Evolutionary conservation across 2,888 invertebrate genomes (phyloP), one percentile per base, ranked within the genome.

Genomic region (Himalopsyche kuldschensis): DNA sequence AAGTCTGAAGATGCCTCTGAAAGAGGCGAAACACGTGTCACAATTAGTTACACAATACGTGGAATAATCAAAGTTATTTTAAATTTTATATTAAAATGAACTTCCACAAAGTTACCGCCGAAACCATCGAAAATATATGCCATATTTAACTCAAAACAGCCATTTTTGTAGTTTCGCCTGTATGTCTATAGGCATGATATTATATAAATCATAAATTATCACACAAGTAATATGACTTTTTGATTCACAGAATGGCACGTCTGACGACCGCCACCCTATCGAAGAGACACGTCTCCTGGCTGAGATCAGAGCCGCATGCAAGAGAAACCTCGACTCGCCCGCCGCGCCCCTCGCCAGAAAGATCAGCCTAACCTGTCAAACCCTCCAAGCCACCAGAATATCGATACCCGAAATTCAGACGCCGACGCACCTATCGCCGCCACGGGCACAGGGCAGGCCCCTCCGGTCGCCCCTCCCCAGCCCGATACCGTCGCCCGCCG

Each of bases 341-440:
- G 82, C 78, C 4, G 79, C 86, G 3, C 85, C 85, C n/a, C 84
- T 84, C 3, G 80, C 85, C 78, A 90, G 95, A 87, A 95, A 95
- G 90, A 95, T 95, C 88, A 95, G 95, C 87, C 92, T 95, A 87
- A 95, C 95, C 10, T 95, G 95, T 89, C 94, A 94, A 89, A 92
- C 93, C 89, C 89, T 91, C 87, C 87, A 87, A 87, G 84, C 87
- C 11, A 32, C 78, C 17, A 27, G 35, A 11, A 47, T 78, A 20
- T 79, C 80, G 15, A 87, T 81, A 85, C 87, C 79, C 86, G 85
- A 84, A 75, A 86, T 82, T 86, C 86, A 82, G 87, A 88, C 83
- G 84, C 87, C 83, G 86, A 86, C 77, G 87, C 87, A 79, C 86
- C 87, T 82, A 85, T 87, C 86, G 63, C 87, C 84, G 86, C 87